Percentiles rank a stretch among this genome's conserved stretches.
These are phyloP conservation scores for Limonius californicus DNA, from an alignment of 1,140 invertebrate species.

Conservation along the genomic window DNA sequence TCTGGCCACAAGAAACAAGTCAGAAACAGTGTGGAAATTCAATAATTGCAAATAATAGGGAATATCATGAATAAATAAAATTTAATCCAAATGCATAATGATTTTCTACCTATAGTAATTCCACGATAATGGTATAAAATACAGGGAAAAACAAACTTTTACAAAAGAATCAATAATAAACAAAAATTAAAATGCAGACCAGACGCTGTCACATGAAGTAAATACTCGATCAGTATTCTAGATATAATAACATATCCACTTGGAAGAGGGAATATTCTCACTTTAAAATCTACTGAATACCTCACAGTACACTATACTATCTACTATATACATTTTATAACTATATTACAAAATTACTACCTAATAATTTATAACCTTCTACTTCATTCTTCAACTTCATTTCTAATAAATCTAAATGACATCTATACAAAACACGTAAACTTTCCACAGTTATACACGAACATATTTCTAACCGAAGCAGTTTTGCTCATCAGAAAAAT, in stretches of 20 bases:
- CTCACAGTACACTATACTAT: conserved; percentile 7
- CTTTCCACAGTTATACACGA: conserved; percentile 19
- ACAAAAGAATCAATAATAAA: too few species aligned
- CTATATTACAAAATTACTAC: neutral
- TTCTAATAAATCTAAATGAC: conserved; percentile 8
- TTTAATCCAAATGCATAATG: too few species aligned
- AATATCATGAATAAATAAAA: too few species aligned
- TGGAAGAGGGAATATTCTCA: conserved; percentile 4
- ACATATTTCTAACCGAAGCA: conserved; percentile 62
- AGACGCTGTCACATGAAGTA: neutral
- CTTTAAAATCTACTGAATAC: neutral
- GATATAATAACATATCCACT: neutral
- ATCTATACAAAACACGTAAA: conserved; percentile 12
- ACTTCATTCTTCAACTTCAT: conserved; percentile 5
- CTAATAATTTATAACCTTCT: conserved; percentile 7
- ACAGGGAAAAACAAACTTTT: too few species aligned
- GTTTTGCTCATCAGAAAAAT: conserved; percentile 88
- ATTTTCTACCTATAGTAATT: too few species aligned
- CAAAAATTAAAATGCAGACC: neutral
- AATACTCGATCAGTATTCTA: conserved; percentile 2
- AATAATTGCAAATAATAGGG: too few species aligned
- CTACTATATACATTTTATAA: neutral
- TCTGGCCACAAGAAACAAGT: too few species aligned
- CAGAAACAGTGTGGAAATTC: too few species aligned
- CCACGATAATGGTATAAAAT: too few species aligned